Percentiles rank a stretch among this genome's conserved stretches.
Evolutionary conservation across 2,888 invertebrate species (phyloP).

Genomic region (Apamea anceps): DNA sequence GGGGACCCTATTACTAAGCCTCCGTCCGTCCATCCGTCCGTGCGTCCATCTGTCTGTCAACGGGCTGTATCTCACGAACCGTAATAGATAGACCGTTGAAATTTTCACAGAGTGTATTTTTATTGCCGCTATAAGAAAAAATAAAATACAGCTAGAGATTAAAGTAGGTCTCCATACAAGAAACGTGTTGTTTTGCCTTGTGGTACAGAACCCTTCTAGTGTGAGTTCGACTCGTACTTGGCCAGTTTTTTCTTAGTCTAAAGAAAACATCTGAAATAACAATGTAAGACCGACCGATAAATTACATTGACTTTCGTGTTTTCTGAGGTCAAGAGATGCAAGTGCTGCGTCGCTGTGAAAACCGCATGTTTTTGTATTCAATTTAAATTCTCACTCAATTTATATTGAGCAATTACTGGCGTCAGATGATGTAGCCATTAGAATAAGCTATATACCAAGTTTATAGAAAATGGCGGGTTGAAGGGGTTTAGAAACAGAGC

Average conservation of each 20-base stretch:
- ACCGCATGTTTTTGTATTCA: conserved; percentile 27
- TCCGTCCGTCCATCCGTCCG: too few species aligned
- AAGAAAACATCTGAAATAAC: neutral
- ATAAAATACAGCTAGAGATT: too few species aligned
- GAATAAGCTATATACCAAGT: conserved; percentile 23
- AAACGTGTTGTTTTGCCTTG: too few species aligned
- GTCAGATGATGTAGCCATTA: conserved; percentile 48
- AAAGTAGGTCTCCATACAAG: too few species aligned
- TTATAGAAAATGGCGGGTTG: conserved; percentile 17
- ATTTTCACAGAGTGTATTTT: too few species aligned
- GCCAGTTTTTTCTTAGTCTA: neutral
- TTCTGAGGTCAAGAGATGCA: conserved; percentile 22
- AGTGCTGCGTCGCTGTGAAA: conserved; percentile 11
- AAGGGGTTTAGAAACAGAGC: neutral
- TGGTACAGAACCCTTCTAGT: too few species aligned
- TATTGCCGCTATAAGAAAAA: too few species aligned
- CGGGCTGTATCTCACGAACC: too few species aligned
- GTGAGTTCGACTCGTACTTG: too few species aligned
- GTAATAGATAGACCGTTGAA: too few species aligned
- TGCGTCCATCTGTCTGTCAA: too few species aligned
- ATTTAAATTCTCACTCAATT: conserved; percentile 55
- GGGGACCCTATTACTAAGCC: too few species aligned
- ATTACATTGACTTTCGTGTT: conserved; percentile 17
- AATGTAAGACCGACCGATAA: neutral
- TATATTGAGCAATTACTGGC: conserved; percentile 59